phyloP scores from a whole-genome alignment of 2,888 invertebrate species.

The Polyommatus icarus region DNA sequence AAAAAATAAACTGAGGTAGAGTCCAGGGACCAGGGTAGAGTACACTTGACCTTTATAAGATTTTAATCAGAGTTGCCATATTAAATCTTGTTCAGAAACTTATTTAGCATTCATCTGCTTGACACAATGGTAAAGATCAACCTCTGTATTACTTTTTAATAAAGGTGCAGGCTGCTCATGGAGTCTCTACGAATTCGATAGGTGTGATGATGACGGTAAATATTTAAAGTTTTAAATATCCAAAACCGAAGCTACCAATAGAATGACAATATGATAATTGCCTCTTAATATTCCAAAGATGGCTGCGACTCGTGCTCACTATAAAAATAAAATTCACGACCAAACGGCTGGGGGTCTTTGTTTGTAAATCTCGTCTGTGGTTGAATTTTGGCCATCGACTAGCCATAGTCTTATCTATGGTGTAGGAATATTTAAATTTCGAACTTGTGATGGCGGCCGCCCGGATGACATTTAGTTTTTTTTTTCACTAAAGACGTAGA shows the following conservation, averaged over 20 bases:
- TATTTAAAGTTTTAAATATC: neutral
- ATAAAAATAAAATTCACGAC: constrained; percentile 49
- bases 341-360: constrained; percentile 46
- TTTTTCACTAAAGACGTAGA: neutral
- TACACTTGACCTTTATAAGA: too few species aligned
- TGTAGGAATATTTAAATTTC: neutral
- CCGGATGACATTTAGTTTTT: neutral
- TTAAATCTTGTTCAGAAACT: too few species aligned
- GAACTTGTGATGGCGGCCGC: neutral
- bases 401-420: neutral
- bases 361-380: constrained; percentile 39
- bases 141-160: too few species aligned
- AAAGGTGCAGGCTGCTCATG: neutral
- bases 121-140: neutral
- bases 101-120: neutral
- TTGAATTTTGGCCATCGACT: constrained; percentile 31
- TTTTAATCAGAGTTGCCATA: too few species aligned
- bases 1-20: too few species aligned
- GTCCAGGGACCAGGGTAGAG: too few species aligned
- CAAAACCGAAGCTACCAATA: constrained; percentile 5
- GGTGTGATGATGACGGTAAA: neutral
- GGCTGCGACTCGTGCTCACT: constrained; percentile 44
- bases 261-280: constrained; percentile 42
- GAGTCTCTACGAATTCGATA: neutral
- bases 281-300: constrained; percentile 48